Conservation (phyloP, 2,888 invertebrate species). For the Mayetiola destructor region DNA sequence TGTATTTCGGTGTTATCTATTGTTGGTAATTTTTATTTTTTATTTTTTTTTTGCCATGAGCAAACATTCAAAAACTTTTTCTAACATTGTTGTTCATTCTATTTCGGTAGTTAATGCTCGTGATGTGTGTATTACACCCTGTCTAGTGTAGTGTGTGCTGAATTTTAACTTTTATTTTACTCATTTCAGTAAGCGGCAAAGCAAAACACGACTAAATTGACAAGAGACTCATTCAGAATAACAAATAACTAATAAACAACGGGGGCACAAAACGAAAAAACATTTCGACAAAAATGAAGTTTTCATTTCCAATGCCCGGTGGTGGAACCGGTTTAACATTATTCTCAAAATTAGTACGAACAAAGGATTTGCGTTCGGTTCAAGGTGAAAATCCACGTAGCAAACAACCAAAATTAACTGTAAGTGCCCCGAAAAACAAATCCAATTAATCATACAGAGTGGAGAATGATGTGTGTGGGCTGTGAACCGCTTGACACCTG, state of each 20-base stretch:
- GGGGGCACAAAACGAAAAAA: too few species aligned
- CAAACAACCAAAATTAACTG: slow-evolving; percentile 61
- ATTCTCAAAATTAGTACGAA: slow-evolving; percentile 71
- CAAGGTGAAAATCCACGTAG: slow-evolving; percentile 34
- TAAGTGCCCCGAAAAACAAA: slow-evolving; percentile 35
- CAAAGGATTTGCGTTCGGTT: slow-evolving; percentile 47
- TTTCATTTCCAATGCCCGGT: slow-evolving; percentile 34
- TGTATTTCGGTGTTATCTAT: too few species aligned
- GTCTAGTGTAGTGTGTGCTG: neutral
- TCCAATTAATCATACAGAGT: neutral
- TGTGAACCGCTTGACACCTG: too few species aligned
- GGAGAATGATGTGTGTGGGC: too few species aligned
- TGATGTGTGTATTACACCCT: too few species aligned
- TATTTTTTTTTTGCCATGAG: too few species aligned
- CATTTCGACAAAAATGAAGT: slow-evolving; percentile 25
- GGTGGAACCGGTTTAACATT: slow-evolving; percentile 47
- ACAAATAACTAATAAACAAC: too few species aligned
- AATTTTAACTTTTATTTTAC: neutral
- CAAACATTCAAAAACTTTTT: neutral
- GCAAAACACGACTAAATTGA: neutral
- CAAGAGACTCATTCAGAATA: too few species aligned
- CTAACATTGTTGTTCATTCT: neutral
- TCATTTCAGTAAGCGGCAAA: neutral
- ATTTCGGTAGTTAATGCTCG: too few species aligned
- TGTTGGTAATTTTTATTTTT: too few species aligned